phyloP scores from a whole-genome alignment of 2,797 vertebrate genomes.

The Sebastes steindachneri region DNA sequence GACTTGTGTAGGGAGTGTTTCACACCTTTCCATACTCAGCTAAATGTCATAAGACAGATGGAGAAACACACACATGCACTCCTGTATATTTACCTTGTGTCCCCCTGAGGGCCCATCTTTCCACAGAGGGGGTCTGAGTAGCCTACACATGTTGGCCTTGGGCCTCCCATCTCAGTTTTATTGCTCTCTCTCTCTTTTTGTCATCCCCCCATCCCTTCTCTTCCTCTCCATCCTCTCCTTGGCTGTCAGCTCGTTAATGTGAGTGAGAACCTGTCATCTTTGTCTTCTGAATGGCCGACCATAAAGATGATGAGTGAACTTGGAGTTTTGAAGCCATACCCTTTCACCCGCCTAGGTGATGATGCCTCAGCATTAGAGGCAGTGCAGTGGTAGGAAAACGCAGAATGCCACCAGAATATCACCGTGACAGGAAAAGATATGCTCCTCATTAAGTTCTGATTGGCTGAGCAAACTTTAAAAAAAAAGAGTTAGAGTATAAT shows the following conservation, averaged over 20 bases:
- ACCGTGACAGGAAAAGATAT: neutral
- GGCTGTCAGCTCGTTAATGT: conserved; percentile 71
- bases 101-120: conserved; percentile 31
- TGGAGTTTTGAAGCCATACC: conserved; percentile 57
- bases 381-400: neutral
- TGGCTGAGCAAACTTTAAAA: neutral
- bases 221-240: conserved; percentile 31
- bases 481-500: neutral
- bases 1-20: neutral
- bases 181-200: conserved; percentile 37
- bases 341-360: conserved; percentile 63
- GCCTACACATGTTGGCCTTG: conserved; percentile 60
- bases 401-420: neutral
- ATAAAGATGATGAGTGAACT: conserved; percentile 79
- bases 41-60: neutral
- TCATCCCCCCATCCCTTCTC: conserved; percentile 28
- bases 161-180: conserved; percentile 65
- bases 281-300: conserved; percentile 65
- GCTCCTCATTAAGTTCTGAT: neutral
- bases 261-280: conserved; percentile 78
- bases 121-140: conserved; percentile 25
- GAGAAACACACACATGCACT: neutral
- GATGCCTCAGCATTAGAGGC: conserved; percentile 42
- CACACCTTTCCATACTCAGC: neutral
- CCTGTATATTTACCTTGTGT: neutral